Evolutionary conservation across 2,797 vertebrate species (phyloP), one percentile per base, ranked within the genome.

Genomic region (Nothura maculosa): DNA sequence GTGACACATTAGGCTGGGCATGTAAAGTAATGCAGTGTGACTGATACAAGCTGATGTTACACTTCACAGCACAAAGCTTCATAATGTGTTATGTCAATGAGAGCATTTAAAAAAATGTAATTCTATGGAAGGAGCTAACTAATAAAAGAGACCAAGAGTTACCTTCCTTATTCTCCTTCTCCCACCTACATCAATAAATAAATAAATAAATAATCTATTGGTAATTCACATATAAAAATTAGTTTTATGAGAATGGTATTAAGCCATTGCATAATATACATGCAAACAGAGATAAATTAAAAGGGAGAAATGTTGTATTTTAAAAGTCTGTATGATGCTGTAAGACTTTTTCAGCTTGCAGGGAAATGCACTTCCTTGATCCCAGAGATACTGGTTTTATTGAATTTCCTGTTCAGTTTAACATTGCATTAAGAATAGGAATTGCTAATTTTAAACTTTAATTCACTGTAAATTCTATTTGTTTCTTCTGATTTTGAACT

Each of bases 21-120:
- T 66, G 62, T 77, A 90, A 80, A 91, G 78, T 96, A 94, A 96
- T 94, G 88, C 85, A 81, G 62, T 90, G 94, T 96, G 96, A 96
- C 92, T 96, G 93, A 95, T 92, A 93, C 93, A 96, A 96, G 94
- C 95, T 96, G 96, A 96, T 94, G 94, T 93, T 96, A 94, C 93
- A 89, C 93, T 96, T 96, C 94, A 91, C 62, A 93, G 93, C 93
- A 85, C 93, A 96, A 61, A 42, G 79, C 75, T 95, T 96, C 94
- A 83, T 94, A 85, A 93, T 87, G 78, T 64, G 89, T 92, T 93
- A 93, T 88, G 95, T 93, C 96, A 96, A 93, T 89, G 82, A 57
- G 21, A 87, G 78, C 76, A 69, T 69, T 92, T 19, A 19, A 84
- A 62, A 82, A 68, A 47, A 57, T 5, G 6, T 10, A 54, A 67